These are phyloP conservation scores for Acanthisitta chloris DNA, from an alignment of 2,113 vertebrate species.

Conservation along the genomic window DNA sequence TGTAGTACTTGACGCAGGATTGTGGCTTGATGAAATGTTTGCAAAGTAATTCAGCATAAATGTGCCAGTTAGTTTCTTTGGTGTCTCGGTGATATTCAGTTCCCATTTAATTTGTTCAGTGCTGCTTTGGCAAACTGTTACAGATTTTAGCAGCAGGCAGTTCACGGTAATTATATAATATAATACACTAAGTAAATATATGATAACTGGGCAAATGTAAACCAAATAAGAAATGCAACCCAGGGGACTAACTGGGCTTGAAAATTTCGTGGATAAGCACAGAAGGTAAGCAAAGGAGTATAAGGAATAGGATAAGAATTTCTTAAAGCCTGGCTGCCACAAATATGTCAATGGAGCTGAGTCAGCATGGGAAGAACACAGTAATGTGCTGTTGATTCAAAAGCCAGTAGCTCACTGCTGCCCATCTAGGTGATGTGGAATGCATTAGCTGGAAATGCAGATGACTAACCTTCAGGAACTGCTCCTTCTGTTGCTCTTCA, in stretches of 20 bases:
- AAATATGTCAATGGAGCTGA: constrained; percentile 3
- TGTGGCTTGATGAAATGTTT: not conserved
- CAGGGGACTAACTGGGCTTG: not conserved
- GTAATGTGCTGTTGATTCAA: not conserved
- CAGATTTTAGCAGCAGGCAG: not conserved
- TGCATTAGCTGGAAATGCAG: not conserved
- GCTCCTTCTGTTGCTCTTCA: not conserved
- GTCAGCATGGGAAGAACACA: constrained; percentile 1
- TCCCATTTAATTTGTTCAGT: not conserved
- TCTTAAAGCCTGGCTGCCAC: not conserved
- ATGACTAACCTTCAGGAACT: not conserved
- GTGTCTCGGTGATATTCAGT: not conserved
- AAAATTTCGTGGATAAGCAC: not conserved
- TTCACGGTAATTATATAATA: not conserved
- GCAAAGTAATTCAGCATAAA: not conserved
- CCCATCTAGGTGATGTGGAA: not conserved
- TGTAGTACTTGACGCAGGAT: not conserved
- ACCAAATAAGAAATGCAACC: not conserved
- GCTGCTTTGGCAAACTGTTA: not conserved
- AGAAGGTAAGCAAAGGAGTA: not conserved
- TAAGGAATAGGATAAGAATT: constrained; percentile 15
- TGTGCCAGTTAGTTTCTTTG: not conserved
- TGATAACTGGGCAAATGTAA: not conserved
- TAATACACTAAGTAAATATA: not conserved
- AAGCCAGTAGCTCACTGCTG: not conserved